Evolutionary conservation across 2,113 vertebrate genomes (phyloP).

Genomic region (Rhinoptilus africanus): DNA sequence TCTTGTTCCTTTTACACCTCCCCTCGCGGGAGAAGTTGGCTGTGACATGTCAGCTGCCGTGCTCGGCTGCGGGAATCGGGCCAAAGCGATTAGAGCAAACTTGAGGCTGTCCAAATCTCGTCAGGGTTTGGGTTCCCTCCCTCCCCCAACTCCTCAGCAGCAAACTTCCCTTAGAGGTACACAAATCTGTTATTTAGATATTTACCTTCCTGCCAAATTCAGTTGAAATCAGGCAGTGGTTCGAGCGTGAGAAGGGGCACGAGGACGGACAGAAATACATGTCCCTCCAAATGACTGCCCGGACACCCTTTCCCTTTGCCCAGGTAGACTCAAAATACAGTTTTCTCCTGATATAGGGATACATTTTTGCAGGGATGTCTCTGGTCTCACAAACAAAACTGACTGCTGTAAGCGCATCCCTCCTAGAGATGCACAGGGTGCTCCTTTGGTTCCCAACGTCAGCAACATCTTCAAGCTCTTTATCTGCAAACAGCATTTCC

Average conservation of each 20-base stretch:
- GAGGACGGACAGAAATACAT: background rate
- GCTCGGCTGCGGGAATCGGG: background rate
- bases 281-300: accelerated
- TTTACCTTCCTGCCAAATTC: background rate
- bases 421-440: background rate
- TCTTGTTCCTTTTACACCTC: background rate
- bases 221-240: background rate
- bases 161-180: background rate
- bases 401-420: background rate
- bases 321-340: background rate
- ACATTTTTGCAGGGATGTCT: background rate
- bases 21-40: background rate
- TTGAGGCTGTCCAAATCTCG: background rate
- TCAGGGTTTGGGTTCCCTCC: background rate
- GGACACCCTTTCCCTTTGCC: background rate
- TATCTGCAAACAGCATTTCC: background rate
- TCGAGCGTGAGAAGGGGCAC: background rate
- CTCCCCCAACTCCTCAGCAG: background rate
- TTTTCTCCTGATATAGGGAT: background rate
- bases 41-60: background rate
- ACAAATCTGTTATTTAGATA: background rate
- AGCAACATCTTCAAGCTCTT: background rate
- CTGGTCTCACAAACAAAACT: background rate
- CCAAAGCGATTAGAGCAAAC: background rate
- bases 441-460: background rate